Conservation (phyloP, 2,113 vertebrate species). For the Misgurnus mizolepis region DNA sequence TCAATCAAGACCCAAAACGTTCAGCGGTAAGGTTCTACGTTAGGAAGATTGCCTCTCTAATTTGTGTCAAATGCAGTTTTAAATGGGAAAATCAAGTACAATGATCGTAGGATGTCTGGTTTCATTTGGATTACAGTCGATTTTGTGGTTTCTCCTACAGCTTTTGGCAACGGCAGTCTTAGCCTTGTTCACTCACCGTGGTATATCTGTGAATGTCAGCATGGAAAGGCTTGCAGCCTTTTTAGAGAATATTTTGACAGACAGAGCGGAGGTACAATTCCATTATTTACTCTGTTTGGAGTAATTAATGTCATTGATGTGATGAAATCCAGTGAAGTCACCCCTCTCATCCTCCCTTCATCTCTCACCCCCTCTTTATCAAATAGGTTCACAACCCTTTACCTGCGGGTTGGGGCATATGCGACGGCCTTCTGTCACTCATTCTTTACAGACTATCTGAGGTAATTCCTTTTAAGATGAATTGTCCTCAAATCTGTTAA, state of each 20-base stretch:
- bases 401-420: conserved; percentile 69
- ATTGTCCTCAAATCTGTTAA: conserved; percentile 8
- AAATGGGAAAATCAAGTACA: background rate
- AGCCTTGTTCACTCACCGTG: conserved; percentile 62
- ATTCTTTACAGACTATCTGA: conserved; percentile 66
- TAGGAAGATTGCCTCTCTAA: background rate
- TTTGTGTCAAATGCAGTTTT: conserved; percentile 8
- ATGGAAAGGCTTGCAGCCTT: conserved; percentile 58
- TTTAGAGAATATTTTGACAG: conserved; percentile 58
- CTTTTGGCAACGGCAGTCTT: conserved; percentile 68
- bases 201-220: conserved; percentile 58
- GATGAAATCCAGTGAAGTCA: conserved; percentile 41
- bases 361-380: conserved; percentile 20
- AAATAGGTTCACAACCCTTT: conserved; percentile 56
- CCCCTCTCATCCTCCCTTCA: background rate
- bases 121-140: conserved; percentile 27
- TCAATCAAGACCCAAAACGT: conserved; percentile 53
- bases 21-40: conserved; percentile 65
- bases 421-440: conserved; percentile 72
- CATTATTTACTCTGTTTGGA: conserved; percentile 27
- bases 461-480: conserved; percentile 59
- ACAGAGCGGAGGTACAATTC: conserved; percentile 63
- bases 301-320: conserved; percentile 38
- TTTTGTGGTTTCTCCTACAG: conserved; percentile 32
- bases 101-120: background rate